phyloP scores from a whole-genome alignment of 2,797 vertebrate genomes.

The Cichlasoma orientale region DNA sequence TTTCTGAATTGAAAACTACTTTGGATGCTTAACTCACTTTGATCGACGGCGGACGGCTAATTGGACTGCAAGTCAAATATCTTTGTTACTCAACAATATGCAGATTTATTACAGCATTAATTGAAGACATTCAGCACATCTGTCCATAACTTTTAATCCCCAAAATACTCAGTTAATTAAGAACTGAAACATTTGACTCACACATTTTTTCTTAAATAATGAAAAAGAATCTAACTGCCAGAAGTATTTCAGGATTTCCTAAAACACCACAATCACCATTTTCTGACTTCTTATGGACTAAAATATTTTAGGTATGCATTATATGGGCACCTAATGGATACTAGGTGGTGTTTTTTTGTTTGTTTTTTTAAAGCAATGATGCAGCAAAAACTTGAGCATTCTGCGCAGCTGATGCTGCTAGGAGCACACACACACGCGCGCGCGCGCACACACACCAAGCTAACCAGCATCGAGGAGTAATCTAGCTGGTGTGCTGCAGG shows the following conservation, averaged over 20 bases:
- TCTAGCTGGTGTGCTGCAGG: slow-evolving; percentile 69
- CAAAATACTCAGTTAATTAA: too few relatives aligned
- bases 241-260: too few relatives aligned
- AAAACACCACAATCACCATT: too few relatives aligned
- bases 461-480: slow-evolving; percentile 64
- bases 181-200: too few relatives aligned
- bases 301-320: background rate
- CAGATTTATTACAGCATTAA: background rate
- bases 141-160: too few relatives aligned
- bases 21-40: background rate
- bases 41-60: background rate
- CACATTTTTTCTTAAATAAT: too few relatives aligned
- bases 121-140: too few relatives aligned
- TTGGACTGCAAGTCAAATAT: background rate
- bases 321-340: background rate
- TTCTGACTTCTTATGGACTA: background rate
- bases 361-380: background rate
- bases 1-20: background rate
- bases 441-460: slow-evolving; percentile 20
- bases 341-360: background rate
- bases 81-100: background rate
- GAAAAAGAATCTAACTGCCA: too few relatives aligned
- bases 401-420: background rate
- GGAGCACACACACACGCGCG: slow-evolving; percentile 20
- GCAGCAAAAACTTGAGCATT: background rate